Conservation (phyloP, 2,797 vertebrate species). For the Brachyrhaphis roseni region DNA sequence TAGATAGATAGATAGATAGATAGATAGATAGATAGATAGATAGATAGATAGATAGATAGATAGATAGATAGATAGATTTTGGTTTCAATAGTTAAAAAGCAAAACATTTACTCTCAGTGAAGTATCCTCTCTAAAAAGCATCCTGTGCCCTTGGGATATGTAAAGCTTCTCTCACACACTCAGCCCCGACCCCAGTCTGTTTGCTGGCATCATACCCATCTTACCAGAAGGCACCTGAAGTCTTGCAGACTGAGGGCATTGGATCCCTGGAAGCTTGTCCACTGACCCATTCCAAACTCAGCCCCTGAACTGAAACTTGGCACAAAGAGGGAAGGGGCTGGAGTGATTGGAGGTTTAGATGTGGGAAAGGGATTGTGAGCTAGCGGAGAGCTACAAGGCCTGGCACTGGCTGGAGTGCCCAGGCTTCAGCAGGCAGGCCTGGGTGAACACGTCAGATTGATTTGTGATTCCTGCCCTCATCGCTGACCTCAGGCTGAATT, state of each 20-base stretch:
- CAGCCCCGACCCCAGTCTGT: slow-evolving; percentile 28
- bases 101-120: slow-evolving; percentile 11
- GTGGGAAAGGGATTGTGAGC: not conserved
- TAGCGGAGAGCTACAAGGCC: slow-evolving; percentile 41
- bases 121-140: slow-evolving; percentile 12
- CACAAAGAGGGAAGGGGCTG: slow-evolving; percentile 39
- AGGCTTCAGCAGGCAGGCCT: slow-evolving; percentile 70
- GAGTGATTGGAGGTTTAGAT: slow-evolving; percentile 21
- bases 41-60: not conserved
- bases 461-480: slow-evolving; percentile 73
- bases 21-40: no score
- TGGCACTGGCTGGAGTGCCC: slow-evolving; percentile 45
- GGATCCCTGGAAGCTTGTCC: slow-evolving; percentile 63
- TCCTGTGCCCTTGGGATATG: slow-evolving; percentile 27
- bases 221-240: slow-evolving; percentile 78
- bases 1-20: not conserved
- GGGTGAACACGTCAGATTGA: slow-evolving; percentile 80
- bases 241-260: slow-evolving; percentile 60
- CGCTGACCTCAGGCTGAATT: slow-evolving; percentile 72
- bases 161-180: slow-evolving; percentile 7
- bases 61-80: not conserved
- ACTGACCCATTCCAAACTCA: slow-evolving; percentile 76
- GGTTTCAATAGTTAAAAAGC: not conserved
- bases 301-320: slow-evolving; percentile 67
- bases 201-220: slow-evolving; percentile 58